A percentile compares a stretch with the other conserved stretches of the same genome.
Conservation (phyloP, 2,113 vertebrate genomes). For the Perca schrenkii region DNA sequence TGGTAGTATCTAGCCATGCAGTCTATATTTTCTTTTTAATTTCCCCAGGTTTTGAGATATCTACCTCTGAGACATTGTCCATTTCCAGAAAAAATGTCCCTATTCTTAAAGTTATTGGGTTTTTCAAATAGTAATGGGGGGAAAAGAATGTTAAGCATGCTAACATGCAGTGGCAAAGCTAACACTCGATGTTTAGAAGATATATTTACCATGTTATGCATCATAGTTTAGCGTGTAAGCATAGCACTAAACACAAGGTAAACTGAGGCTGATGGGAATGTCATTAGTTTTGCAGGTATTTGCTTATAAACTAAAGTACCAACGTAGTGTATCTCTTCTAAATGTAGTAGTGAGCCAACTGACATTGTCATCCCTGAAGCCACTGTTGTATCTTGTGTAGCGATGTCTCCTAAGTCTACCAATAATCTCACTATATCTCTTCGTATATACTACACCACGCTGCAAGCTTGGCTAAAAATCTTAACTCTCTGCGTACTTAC, state of each 20-base stretch:
- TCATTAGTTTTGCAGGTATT: not conserved
- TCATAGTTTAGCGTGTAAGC: not conserved
- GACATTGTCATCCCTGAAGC: not conserved
- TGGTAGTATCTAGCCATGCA: not conserved
- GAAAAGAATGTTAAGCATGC: not conserved
- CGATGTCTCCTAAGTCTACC: too few relatives aligned
- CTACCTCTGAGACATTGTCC: too few relatives aligned
- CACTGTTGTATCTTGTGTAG: too few relatives aligned
- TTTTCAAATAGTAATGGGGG: too few relatives aligned
- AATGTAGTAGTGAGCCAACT: not conserved
- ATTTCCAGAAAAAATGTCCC: too few relatives aligned
- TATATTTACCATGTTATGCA: not conserved
- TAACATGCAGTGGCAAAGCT: not conserved
- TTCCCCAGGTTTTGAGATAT: too few relatives aligned
- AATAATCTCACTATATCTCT: too few relatives aligned
- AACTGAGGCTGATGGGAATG: not conserved
- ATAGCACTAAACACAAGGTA: not conserved
- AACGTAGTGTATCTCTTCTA: not conserved
- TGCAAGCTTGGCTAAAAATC: not conserved
- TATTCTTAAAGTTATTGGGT: too few relatives aligned
- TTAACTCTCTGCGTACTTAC: not conserved
- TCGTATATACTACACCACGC: too few relatives aligned
- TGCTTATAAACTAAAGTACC: not conserved
- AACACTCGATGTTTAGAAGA: not conserved
- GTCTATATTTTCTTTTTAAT: not conserved